Evolutionary conservation across 2,888 invertebrate species (phyloP), one percentile per base, ranked within the genome.

Genomic region (Tetragonisca angustula): DNA sequence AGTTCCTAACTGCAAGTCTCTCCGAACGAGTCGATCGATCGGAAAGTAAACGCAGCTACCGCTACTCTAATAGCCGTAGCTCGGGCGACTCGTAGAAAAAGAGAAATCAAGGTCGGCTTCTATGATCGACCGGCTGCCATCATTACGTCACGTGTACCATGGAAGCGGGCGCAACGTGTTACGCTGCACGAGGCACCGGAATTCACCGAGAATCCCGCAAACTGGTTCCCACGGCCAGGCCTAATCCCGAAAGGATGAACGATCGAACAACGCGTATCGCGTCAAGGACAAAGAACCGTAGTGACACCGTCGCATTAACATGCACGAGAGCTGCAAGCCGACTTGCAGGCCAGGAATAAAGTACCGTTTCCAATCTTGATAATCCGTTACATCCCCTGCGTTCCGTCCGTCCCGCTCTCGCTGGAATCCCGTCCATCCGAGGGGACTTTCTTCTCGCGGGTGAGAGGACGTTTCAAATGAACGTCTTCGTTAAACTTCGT

Each of bases 311-410:
- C 72, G 78, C 87, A 89, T 89, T 89, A 89, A 75, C 87, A 89
- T 89, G 90, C 89, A 78, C 80, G 79, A 79, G 85, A 80, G 81
- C 79, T 76, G 84, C 83, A 71, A 74, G 67, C 81, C 59, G 59
- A 5, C n/a, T 43, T n/a, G n/a, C 71, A n/a, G 64, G 74, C 83
- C 79, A 74, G 81, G 84, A 83, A 86, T 84, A 79, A 91, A 87
- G 91, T 89, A 89, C 91, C 91, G 91, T 91, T 91, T 86, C 85
- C 88, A 85, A 90, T 91, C 87, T 89, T 83, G 87, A 82, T 86
- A 89, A 87, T 85, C 91, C 89, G 91, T 91, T 91, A 91, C 85
- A 81, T 90, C 83, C 89, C 86, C 72, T 76, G 73, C 89, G 84
- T 87, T 83, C 82, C 85, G 65, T 77, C n/a, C n/a, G 36, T 9